Evolutionary conservation across 1,140 invertebrate species (phyloP).

Genomic region (Formica selysi): DNA sequence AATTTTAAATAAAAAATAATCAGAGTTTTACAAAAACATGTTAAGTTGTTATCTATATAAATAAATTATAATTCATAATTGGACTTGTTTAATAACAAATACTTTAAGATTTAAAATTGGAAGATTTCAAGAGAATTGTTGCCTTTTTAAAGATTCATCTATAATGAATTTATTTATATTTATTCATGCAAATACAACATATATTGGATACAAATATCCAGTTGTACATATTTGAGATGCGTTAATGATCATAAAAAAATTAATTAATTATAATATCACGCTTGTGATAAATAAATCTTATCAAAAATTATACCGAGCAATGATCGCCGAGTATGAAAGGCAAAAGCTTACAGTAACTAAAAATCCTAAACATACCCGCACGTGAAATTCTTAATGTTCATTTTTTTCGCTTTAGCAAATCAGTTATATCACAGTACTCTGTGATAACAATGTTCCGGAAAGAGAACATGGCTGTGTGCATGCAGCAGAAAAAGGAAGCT

Average conservation of each 20-base stretch:
- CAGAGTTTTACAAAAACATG: not conserved
- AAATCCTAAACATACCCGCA: not conserved
- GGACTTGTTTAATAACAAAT: not conserved
- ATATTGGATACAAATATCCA: not conserved
- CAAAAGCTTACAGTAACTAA: not conserved
- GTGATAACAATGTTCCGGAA: not conserved
- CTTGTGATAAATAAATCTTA: not conserved
- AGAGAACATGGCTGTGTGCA: not conserved
- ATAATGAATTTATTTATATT: not conserved
- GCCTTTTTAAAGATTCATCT: not conserved
- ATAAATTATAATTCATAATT: not conserved
- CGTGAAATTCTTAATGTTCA: not conserved
- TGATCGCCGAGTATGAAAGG: not conserved
- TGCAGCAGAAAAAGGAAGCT: not conserved
- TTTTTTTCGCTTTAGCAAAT: slow-evolving; percentile 3
- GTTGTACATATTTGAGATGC: not conserved
- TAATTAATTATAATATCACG: not conserved
- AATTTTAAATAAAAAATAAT: not conserved
- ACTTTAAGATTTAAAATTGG: not conserved
- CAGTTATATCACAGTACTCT: slow-evolving; percentile 11
- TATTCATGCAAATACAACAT: not conserved
- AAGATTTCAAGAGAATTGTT: not conserved
- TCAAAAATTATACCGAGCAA: not conserved
- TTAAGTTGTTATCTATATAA: not conserved
- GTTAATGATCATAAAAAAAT: not conserved